Evolutionary conservation across 1,140 invertebrate genomes (phyloP).

Genomic region (Chlorops oryzae): DNA sequence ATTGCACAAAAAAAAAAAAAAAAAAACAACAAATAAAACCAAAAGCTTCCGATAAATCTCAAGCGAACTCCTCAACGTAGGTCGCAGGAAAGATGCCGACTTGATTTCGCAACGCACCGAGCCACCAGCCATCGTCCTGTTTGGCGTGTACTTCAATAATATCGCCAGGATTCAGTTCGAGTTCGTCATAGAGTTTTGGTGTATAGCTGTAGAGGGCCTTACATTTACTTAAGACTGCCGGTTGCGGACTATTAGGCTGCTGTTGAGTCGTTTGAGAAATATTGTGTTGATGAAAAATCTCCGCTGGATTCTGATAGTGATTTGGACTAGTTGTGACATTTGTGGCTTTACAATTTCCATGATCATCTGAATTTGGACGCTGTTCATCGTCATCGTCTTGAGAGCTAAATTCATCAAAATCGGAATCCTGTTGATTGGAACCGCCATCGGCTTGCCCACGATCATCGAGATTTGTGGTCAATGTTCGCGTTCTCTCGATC

Average conservation of each 20-base stretch:
- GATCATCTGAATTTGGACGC: conserved; percentile 9
- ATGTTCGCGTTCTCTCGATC: conserved; percentile 41
- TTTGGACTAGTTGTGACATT: conserved; percentile 11
- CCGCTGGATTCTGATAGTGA: conserved; percentile 35
- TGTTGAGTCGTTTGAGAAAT: not conserved
- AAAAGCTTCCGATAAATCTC: no score
- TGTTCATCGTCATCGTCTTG: conserved; percentile 52
- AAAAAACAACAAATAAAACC: no score
- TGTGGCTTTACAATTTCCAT: conserved; percentile 8
- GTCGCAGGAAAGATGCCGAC: conserved; percentile 90
- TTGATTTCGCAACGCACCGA: conserved; percentile 76
- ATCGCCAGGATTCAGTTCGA: conserved; percentile 77
- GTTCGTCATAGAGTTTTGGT: conserved; percentile 81
- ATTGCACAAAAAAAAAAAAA: no score
- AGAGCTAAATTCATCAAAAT: conserved; percentile 73
- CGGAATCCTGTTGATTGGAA: conserved; percentile 73
- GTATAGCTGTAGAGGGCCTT: conserved; percentile 81
- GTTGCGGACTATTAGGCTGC: conserved; percentile 10
- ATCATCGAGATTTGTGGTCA: conserved; percentile 50
- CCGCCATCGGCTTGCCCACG: conserved; percentile 76
- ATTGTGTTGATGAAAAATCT: no score
- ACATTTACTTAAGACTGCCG: conserved; percentile 59
- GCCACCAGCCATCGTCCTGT: conserved; percentile 92
- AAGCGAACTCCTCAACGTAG: conserved; percentile 69
- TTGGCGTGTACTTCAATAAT: conserved; percentile 83